These are phyloP conservation scores for Gibbula magus DNA, from an alignment of 2,888 invertebrate species.

Conservation along the genomic window DNA sequence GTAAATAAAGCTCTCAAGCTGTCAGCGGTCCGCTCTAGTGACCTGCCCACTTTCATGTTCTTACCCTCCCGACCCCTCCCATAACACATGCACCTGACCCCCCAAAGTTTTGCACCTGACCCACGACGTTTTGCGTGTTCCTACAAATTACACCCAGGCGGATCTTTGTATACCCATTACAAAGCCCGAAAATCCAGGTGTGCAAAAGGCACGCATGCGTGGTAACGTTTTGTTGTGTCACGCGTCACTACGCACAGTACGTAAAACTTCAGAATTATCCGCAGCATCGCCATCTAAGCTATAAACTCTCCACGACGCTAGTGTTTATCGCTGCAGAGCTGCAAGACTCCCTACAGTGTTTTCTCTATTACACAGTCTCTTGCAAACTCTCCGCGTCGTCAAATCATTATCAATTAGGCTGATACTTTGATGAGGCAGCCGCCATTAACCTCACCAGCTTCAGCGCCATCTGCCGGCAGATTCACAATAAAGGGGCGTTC, in stretches of 20 bases:
- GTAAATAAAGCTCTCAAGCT: too few relatives aligned
- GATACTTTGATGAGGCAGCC: constrained; percentile 1
- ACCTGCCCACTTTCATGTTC: background rate
- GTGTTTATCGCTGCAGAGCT: background rate
- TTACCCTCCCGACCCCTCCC: background rate
- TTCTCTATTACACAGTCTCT: background rate
- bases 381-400: too few relatives aligned
- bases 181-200: background rate
- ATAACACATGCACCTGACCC: background rate
- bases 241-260: background rate
- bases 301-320: background rate
- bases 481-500: background rate
- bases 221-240: background rate
- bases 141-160: background rate
- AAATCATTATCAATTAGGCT: constrained; percentile 20
- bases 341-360: background rate
- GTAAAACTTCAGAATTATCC: background rate
- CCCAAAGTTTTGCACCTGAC: background rate
- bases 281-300: background rate
- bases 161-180: background rate
- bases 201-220: background rate
- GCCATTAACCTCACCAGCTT: background rate
- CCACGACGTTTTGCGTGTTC: background rate
- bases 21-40: background rate
- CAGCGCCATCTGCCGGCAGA: constrained; percentile 11